Conservation (phyloP, 2,888 invertebrate genomes). For the Stratiomys singularior region DNA sequence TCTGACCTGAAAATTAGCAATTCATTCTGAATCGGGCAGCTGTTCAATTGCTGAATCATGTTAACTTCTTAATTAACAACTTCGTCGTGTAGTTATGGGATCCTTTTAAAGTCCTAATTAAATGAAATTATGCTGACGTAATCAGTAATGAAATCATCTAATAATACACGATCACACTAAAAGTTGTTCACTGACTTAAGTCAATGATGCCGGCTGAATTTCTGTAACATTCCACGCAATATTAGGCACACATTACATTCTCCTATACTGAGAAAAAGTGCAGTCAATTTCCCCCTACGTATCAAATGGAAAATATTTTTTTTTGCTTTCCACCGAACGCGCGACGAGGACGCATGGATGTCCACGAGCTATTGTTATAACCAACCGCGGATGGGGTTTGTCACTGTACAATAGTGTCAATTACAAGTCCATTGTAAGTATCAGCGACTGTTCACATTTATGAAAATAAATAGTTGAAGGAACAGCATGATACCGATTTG, state of each 20-base stretch:
- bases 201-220: background rate
- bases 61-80: slow-evolving; percentile 25
- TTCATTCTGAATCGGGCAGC: background rate
- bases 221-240: background rate
- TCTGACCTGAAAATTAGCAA: background rate
- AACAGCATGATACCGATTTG: slow-evolving; percentile 20
- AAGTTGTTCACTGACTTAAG: background rate
- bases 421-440: slow-evolving; percentile 45
- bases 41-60: slow-evolving; percentile 3
- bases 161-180: slow-evolving; percentile 1
- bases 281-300: too few relatives aligned
- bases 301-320: too few relatives aligned
- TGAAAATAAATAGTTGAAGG: slow-evolving; percentile 42
- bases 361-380: slow-evolving; percentile 27
- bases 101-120: slow-evolving; percentile 17
- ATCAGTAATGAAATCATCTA: background rate
- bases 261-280: background rate
- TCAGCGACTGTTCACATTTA: slow-evolving; percentile 41
- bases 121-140: slow-evolving; percentile 35
- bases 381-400: slow-evolving; percentile 41
- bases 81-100: background rate
- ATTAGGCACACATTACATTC: slow-evolving; percentile 12
- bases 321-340: background rate
- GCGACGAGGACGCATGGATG: background rate
- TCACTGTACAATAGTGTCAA: slow-evolving; percentile 43